phyloP scores from a whole-genome alignment of 92 coral and sea anemone genomes.

The Epizoanthus illoricatus region DNA sequence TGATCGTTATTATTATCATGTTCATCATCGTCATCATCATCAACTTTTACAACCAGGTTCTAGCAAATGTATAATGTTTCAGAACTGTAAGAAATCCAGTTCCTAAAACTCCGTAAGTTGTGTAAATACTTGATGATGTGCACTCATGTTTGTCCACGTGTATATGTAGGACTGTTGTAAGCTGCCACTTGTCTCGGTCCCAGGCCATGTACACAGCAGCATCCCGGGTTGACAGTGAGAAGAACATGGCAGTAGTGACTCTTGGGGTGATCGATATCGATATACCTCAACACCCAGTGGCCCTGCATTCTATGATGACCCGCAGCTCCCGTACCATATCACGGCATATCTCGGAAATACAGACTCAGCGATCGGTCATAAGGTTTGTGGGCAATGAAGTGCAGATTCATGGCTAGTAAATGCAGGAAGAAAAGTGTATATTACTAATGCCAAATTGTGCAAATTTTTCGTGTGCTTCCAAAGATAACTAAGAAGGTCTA shows the following conservation, averaged over 20 bases:
- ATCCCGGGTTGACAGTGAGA: constrained; percentile 65
- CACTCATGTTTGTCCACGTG: background rate
- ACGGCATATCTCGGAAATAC: constrained; percentile 94
- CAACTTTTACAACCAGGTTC: too few species aligned
- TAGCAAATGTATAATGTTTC: too few species aligned
- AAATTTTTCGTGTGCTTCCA: background rate
- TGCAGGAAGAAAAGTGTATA: background rate
- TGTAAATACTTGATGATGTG: background rate
- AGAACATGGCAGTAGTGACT: constrained; percentile 78
- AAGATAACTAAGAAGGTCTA: too few species aligned
- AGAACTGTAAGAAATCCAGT: too few species aligned
- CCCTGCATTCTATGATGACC: constrained; percentile 99
- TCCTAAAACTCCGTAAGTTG: too few species aligned
- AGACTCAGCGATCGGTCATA: constrained; percentile 89
- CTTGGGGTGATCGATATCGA: constrained; percentile 91
- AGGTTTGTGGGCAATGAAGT: constrained; percentile 48
- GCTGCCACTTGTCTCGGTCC: constrained; percentile 86
- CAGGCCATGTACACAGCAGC: constrained; percentile 89
- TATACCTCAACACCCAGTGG: constrained; percentile 98
- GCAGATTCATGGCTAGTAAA: background rate
- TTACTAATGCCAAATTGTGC: background rate
- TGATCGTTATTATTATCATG: too few species aligned
- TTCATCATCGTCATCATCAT: too few species aligned
- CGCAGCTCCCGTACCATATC: constrained; percentile 96
- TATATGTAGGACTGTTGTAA: constrained; percentile 80